Evolutionary conservation across 2,888 invertebrate species (phyloP), one percentile per base, ranked within the genome.

Genomic region (Drosophila sordidapex): DNA sequence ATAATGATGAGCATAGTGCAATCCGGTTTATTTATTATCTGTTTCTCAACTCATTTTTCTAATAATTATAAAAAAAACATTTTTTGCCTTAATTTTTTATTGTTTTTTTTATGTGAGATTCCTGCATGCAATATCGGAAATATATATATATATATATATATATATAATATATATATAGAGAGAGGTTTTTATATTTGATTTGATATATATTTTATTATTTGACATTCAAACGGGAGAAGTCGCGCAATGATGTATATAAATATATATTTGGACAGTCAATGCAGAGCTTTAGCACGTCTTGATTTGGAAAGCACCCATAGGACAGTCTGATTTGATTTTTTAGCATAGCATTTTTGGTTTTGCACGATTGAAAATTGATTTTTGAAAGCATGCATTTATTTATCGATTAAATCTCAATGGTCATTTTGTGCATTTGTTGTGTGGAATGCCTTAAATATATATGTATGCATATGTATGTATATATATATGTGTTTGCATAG

Each of bases 361-460:
- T 25, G 46, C 46, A 46, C 25, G 46, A 25, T 15, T 46, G 25
- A 25, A 43, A n/a, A 25, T 25, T 25, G 25, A 25, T 46, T 46
- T 29, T 46, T 46, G 15, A 13, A n/a, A 27, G 74, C 75, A 75
- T 74, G 75, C 46, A 40, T 8, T 54, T 36, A 38, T 54, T 63
- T 48, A 2, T 21, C 11, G 11, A 21, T 43, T 1, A 43, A 46
- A 25, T 25, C 25, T 46, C 46, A 46, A 21, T 59, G 25, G 46
- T 74, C 33, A 53, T 29, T 27, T 51, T 75, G 46, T 62, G 48
- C 68, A 74, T 67, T 60, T 70, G 59, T 61, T 78, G 65, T 70
- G 65, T 70, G 65, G 57, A 79, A 79, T 75, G 76, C 43, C 59
- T 75, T 69, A n/a, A 6, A 25, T 15, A 15, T 52, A 33, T 29